Evolutionary conservation across 2,113 vertebrate genomes (phyloP).

Genomic region (Oncorhynchus keta): DNA sequence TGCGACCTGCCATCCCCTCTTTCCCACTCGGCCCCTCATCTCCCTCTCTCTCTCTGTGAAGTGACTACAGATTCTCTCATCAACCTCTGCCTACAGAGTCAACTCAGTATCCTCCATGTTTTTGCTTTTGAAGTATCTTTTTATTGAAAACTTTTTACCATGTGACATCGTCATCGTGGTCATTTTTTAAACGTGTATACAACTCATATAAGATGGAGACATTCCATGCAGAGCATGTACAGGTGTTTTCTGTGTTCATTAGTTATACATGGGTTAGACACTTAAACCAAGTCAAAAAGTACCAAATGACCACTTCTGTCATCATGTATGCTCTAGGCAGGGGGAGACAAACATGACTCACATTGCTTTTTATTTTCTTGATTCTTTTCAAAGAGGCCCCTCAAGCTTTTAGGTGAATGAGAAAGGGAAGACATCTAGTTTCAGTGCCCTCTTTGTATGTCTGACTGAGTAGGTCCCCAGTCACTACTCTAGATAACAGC

Average conservation of each 20-base stretch:
- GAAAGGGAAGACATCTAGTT: neutral
- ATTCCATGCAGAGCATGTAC: neutral
- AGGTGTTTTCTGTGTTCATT: conserved; percentile 27
- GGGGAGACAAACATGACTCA: conserved; percentile 11
- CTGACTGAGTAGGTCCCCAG: neutral
- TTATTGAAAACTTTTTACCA: conserved; percentile 17
- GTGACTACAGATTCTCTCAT: conserved; percentile 25
- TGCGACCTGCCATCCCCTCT: conserved; percentile 27
- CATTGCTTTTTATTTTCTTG: neutral
- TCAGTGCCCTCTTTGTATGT: neutral
- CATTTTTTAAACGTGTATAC: conserved; percentile 22
- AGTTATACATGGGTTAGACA: conserved; percentile 32
- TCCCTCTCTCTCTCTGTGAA: conserved; percentile 24
- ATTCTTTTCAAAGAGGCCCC: neutral
- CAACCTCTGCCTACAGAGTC: conserved; percentile 1
- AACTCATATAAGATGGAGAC: conserved; percentile 24
- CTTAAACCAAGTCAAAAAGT: conserved; percentile 21
- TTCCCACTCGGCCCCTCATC: conserved; percentile 24
- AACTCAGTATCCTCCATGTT: conserved; percentile 32
- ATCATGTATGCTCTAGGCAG: conserved; percentile 1
- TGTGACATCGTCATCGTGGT: neutral
- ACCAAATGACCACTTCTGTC: conserved; percentile 10
- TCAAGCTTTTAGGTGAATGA: conserved; percentile 3
- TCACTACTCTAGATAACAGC: conserved; percentile 11
- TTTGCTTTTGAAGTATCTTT: conserved; percentile 35